Evolutionary conservation across 2,113 vertebrate genomes (phyloP), one percentile per base, ranked within the genome.

Genomic region (Choloepus hoffmanni): DNA sequence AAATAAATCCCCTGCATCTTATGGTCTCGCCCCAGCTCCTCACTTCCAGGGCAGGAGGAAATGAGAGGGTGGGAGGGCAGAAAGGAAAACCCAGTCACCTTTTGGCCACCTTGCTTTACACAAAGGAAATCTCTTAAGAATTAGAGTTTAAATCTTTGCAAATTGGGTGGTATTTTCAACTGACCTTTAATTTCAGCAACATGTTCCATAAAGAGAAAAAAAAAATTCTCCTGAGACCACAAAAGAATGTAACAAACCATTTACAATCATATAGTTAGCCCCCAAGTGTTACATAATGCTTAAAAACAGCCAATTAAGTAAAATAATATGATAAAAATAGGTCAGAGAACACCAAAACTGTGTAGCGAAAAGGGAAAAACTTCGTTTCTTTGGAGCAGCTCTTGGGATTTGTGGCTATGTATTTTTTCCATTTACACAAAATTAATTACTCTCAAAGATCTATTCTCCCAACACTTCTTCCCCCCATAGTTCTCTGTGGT

Each of bases 241-340:
- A 90, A 55, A 89, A 78, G 65, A 85, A 94, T 40, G n/a, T 45
- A 93, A 5, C 33, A 88, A 94, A 83, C 60, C 89, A 88, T 81
- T 84, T 72, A 63, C 14, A 82, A 85, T 82, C 14, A 26, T 45
- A 55, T 50, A 67, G 63, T 93, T 74, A 60, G 58, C 58, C 55
- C 55, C 77, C 60, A 89, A 86, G 12, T 21, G 88, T 48, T 95
- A 72, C 40, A 24, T 92, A 81, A 70, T 45, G 45, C 90, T 94
- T 96, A 77, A 95, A 63, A 40, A 90, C 26, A 72, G n/a, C 23
- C 67, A 88, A 76, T 88, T 94, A 72, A 85, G 36, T 92, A 53
- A 81, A 92, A 94, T 88, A 85, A 91, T 40, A 26, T 36, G 58
- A 72, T 79, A 85, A 50, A 90, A 87, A 90, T 58, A 84, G 70